These are phyloP conservation scores for Danionella dracula DNA, from an alignment of 2,797 vertebrate species.

Conservation along the genomic window DNA sequence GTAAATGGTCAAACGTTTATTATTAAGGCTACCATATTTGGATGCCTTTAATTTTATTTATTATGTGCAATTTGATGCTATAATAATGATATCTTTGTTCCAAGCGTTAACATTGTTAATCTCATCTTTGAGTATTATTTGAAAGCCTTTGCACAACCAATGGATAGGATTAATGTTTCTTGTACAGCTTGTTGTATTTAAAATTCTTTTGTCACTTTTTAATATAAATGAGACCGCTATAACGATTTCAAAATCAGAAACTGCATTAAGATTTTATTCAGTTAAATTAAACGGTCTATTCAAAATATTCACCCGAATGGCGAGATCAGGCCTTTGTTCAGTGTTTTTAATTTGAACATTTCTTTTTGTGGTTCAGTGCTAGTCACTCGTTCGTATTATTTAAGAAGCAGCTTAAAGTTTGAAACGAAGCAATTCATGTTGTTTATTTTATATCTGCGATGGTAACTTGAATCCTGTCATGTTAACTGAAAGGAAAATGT, in stretches of 20 bases:
- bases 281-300: slow-evolving; percentile 64
- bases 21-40: slow-evolving; percentile 69
- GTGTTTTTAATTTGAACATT: slow-evolving; percentile 57
- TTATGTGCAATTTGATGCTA: slow-evolving; percentile 82
- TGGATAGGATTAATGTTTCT: slow-evolving; percentile 57
- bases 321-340: slow-evolving; percentile 43
- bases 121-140: slow-evolving; percentile 55
- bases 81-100: slow-evolving; percentile 58
- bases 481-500: slow-evolving; percentile 82
- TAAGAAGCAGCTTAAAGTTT: slow-evolving; percentile 81
- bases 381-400: slow-evolving; percentile 73
- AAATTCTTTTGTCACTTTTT: slow-evolving; percentile 51
- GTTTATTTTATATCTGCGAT: slow-evolving; percentile 80
- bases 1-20: slow-evolving; percentile 86
- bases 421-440: slow-evolving; percentile 80
- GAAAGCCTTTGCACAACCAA: slow-evolving; percentile 72
- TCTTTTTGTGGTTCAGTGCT: slow-evolving; percentile 82
- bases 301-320: slow-evolving; percentile 57
- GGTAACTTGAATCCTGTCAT: slow-evolving; percentile 82
- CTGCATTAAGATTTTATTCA: too few species aligned
- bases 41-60: slow-evolving; percentile 89
- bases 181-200: slow-evolving; percentile 60
- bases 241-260: slow-evolving; percentile 51
- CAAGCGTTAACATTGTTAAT: slow-evolving; percentile 60
- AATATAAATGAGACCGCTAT: slow-evolving; percentile 53